These are phyloP conservation scores for Anisognathus igniventris DNA, from an alignment of 2,797 vertebrate genomes.

Conservation along the genomic window DNA sequence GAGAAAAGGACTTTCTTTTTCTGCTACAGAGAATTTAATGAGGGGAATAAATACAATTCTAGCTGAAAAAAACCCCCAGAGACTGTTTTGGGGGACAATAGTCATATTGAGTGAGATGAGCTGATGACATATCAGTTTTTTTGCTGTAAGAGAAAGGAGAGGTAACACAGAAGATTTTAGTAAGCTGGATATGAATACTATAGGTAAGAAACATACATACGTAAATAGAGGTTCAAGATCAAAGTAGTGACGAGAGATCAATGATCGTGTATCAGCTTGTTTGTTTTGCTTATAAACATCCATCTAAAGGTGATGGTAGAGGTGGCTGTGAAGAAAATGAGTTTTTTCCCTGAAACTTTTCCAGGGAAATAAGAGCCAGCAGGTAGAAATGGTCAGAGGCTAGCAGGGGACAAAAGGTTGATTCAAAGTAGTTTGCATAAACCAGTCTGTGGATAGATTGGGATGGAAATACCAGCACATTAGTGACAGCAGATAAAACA, in stretches of 20 bases:
- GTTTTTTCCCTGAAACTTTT: not conserved
- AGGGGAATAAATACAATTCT: not conserved
- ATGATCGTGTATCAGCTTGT: not conserved
- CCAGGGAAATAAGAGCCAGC: not conserved
- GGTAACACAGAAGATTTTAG: not conserved
- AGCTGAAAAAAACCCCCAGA: not conserved
- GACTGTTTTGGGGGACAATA: not conserved
- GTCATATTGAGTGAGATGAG: not conserved
- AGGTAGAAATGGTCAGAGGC: not conserved
- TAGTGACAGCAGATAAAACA: not conserved
- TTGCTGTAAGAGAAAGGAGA: not conserved
- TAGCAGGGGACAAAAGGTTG: not conserved
- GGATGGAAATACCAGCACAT: not conserved
- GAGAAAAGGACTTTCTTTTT: not conserved
- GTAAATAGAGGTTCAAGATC: not conserved
- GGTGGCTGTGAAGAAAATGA: not conserved
- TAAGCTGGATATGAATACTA: not conserved
- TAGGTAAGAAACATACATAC: not conserved
- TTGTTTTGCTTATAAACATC: conserved; percentile 10
- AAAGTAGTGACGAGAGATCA: not conserved
- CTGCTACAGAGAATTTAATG: not conserved
- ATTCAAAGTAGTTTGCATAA: not conserved
- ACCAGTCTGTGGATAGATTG: not conserved
- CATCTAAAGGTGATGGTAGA: not conserved
- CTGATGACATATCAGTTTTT: not conserved